These are phyloP conservation scores for Eclectus roratus DNA, from an alignment of 2,113 vertebrate genomes.

Conservation along the genomic window DNA sequence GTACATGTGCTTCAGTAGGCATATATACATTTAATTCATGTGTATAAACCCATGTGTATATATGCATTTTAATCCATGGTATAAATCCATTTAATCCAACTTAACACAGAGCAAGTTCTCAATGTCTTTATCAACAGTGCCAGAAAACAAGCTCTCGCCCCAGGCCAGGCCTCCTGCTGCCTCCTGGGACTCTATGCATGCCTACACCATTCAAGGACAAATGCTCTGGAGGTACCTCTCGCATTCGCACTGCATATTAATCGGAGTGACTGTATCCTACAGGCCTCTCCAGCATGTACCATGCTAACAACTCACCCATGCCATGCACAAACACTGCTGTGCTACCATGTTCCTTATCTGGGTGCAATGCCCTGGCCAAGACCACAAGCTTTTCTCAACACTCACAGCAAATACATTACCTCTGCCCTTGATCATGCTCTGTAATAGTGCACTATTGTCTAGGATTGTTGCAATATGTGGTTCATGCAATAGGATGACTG, in stretches of 20 bases:
- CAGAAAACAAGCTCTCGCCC: not conserved
- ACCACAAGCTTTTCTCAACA: not conserved
- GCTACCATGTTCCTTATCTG: not conserved
- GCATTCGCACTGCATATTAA: not conserved
- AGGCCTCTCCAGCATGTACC: not conserved
- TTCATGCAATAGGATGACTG: not conserved
- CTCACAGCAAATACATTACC: not conserved
- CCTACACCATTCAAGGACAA: not conserved
- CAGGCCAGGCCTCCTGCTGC: not conserved
- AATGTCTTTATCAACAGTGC: not conserved
- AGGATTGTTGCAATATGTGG: not conserved
- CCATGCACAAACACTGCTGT: not conserved
- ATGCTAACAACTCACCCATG: not conserved
- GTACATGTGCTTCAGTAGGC: not conserved
- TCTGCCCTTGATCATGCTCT: not conserved
- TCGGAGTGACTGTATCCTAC: not conserved
- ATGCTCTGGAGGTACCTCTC: not conserved
- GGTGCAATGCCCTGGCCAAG: not conserved
- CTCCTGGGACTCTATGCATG: not conserved
- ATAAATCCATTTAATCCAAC: too few species aligned
- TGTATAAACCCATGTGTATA: too few species aligned
- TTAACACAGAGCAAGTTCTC: not conserved
- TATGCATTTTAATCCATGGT: too few species aligned
- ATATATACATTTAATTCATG: not conserved
- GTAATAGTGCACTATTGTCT: not conserved